Base-by-base conservation (phyloP, 2,888 invertebrate species). In the Muschampia plurimacula region DNA sequence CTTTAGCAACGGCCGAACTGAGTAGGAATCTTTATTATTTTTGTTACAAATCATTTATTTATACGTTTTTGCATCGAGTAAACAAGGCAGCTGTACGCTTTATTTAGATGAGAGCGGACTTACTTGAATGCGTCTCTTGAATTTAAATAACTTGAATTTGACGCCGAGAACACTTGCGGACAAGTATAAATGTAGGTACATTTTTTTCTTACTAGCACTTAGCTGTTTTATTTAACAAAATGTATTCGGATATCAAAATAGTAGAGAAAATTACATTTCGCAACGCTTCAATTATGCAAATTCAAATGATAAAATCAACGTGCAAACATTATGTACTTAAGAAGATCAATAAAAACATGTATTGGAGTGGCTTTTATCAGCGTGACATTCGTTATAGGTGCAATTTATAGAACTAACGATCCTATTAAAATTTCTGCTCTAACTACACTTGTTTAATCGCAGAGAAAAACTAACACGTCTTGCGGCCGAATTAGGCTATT, bases 1-100 rank as follows among this genome's bases (percentile, higher is more conserved):
- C 91, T 92, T 93, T 93, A 88, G 83, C 86, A 83, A 86, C 84
- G 84, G 83, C 92, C 91, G 93, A 92, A 89, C 90, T 87, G 88
- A 84, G 86, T 85, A 87, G 87, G 89, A 89, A 89, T 88, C 84
- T 89, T 86, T 89, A 86, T 87, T 90, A 87, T 90, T 91, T 90
- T 89, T 89, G 85, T 89, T 86, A 87, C 89, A 89, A 90, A 89
- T 91, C 86, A 88, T 91, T 89, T 90, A 87, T 89, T 90, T 89
- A 86, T 88, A 83, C 85, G 76, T 84, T 86, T 86, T 90, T 86
- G 86, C 87, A 86, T 85, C 83, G 82, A 83, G 86, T 88, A 87
- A 89, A 91, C 91, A 89, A 86, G 88, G 89, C 90, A 90, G 89
- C 86, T 90, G 89, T 85, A 83, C 80, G 74, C 83, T 91, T 91